A percentile compares a stretch with the other conserved stretches of the same genome.
Conservation (phyloP, 1,140 invertebrate species). For the Galleria mellonella region DNA sequence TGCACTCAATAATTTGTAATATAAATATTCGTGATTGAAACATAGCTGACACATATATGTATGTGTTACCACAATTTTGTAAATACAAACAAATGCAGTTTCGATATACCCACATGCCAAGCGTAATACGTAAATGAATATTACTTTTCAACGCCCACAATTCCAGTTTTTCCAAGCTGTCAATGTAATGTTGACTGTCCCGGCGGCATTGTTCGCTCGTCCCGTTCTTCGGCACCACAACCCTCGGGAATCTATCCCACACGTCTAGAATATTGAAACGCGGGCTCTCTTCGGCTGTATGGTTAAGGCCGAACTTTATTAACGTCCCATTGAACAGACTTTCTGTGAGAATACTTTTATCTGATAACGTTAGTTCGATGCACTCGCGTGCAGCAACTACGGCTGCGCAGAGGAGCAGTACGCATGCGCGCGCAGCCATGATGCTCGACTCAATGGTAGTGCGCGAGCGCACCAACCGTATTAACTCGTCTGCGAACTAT, state of each 20-base stretch:
- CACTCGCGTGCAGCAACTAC: slow-evolving; percentile 48
- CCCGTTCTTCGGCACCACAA: slow-evolving; percentile 56
- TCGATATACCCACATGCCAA: background rate
- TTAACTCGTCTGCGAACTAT: background rate
- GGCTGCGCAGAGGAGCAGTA: slow-evolving; percentile 29
- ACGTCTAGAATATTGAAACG: slow-evolving; percentile 39
- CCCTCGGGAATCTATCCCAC: slow-evolving; percentile 58
- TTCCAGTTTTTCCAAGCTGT: slow-evolving; percentile 68
- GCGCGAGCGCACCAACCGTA: slow-evolving; percentile 2
- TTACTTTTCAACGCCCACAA: slow-evolving; percentile 78
- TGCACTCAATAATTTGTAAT: too few species aligned
- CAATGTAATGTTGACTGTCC: slow-evolving; percentile 56
- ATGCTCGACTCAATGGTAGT: slow-evolving; percentile 35
- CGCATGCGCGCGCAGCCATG: slow-evolving; percentile 57
- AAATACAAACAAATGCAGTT: too few species aligned
- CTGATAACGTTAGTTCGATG: slow-evolving; percentile 50
- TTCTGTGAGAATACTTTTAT: slow-evolving; percentile 35
- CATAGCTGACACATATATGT: too few species aligned
- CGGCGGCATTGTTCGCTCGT: slow-evolving; percentile 59
- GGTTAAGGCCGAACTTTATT: slow-evolving; percentile 40
- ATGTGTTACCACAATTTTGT: too few species aligned
- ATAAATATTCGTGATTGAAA: too few species aligned
- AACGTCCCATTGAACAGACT: slow-evolving; percentile 50
- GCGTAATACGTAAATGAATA: slow-evolving; percentile 1
- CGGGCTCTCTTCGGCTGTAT: slow-evolving; percentile 34